Percentiles rank a stretch among this genome's conserved stretches.
phyloP scores from a whole-genome alignment of 2,797 vertebrate genomes.

The Etheostoma perlongum region DNA sequence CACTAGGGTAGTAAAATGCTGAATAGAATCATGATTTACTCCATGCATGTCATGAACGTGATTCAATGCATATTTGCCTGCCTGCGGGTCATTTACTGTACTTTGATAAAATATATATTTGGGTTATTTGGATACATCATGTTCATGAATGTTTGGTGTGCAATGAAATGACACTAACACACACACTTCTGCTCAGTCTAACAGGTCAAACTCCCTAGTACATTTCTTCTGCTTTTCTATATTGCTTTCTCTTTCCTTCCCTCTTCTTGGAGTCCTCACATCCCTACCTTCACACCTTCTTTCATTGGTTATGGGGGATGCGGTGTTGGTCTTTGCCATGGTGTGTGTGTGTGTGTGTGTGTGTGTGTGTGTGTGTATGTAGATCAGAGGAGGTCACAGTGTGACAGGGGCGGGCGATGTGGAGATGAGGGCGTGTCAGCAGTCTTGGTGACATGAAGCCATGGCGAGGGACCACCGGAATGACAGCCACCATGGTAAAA shows the following conservation, averaged over 20 bases:
- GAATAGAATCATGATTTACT: constrained; percentile 59
- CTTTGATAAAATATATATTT: constrained; percentile 75
- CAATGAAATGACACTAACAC: constrained; percentile 67
- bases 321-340: constrained; percentile 16
- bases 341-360: neutral
- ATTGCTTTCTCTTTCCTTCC: constrained; percentile 69
- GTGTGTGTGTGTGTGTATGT: constrained; percentile 19
- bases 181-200: constrained; percentile 60
- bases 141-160: constrained; percentile 55
- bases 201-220: constrained; percentile 60
- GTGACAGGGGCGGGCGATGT: constrained; percentile 60
- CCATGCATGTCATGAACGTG: constrained; percentile 85
- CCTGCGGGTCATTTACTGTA: constrained; percentile 63
- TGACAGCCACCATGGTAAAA: constrained; percentile 54
- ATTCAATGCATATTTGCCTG: constrained; percentile 64
- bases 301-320: constrained; percentile 31
- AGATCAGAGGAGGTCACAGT: constrained; percentile 66
- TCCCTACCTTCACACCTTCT: constrained; percentile 54
- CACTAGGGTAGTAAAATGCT: constrained; percentile 73
- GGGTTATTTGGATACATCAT: constrained; percentile 68
- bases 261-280: constrained; percentile 30
- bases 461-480: constrained; percentile 42
- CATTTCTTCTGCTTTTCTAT: constrained; percentile 72
- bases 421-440: constrained; percentile 72
- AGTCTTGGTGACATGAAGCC: constrained; percentile 63